phyloP scores from a whole-genome alignment of 2,888 invertebrate species.

The Phania funesta region DNA sequence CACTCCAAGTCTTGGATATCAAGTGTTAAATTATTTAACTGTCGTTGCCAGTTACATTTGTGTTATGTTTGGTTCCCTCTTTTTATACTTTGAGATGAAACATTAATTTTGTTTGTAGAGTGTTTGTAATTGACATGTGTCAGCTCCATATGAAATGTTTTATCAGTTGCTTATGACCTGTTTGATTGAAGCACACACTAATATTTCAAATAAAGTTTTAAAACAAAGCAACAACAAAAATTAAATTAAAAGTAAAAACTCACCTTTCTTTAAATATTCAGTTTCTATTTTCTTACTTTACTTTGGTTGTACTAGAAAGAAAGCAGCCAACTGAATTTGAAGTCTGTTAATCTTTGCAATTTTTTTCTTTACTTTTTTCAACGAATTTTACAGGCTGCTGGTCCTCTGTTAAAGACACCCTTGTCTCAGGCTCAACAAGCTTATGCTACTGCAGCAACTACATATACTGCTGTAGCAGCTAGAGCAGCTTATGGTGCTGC shows the following conservation, averaged over 20 bases:
- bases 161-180: slow-evolving; percentile 51
- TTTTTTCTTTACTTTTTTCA: slow-evolving; percentile 29
- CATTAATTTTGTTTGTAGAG: slow-evolving; percentile 43
- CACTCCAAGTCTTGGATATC: slow-evolving; percentile 35
- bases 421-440: slow-evolving; percentile 90
- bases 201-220: slow-evolving; percentile 35
- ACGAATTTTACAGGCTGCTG: slow-evolving; percentile 82
- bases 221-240: slow-evolving; percentile 27
- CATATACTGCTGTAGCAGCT: slow-evolving; percentile 92
- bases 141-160: slow-evolving; percentile 39
- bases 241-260: slow-evolving; percentile 28
- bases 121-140: slow-evolving; percentile 52
- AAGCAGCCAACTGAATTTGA: slow-evolving; percentile 20
- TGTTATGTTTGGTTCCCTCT: neutral
- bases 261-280: slow-evolving; percentile 45
- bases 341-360: slow-evolving; percentile 38
- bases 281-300: slow-evolving; percentile 31
- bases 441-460: slow-evolving; percentile 92
- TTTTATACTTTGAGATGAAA: slow-evolving; percentile 19
- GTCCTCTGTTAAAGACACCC: slow-evolving; percentile 91
- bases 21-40: slow-evolving; percentile 37
- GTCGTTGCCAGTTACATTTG: slow-evolving; percentile 35
- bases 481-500: slow-evolving; percentile 90
- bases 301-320: slow-evolving; percentile 29
- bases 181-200: slow-evolving; percentile 53